Base-by-base conservation (phyloP, 2,797 vertebrate species). In the Botia kubotai region DNA sequence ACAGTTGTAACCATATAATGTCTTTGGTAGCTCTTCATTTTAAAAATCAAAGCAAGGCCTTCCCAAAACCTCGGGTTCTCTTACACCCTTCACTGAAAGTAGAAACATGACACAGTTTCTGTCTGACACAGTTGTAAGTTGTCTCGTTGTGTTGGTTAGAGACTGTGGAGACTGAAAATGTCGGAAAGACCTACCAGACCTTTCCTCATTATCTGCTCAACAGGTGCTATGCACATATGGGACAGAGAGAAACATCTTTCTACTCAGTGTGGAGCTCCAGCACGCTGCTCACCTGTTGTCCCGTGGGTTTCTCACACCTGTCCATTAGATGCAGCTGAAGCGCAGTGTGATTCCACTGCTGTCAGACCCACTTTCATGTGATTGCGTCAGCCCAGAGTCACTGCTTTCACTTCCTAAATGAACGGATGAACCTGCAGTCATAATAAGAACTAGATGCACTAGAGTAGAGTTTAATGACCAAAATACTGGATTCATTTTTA, bases 361-460 rank as follows among this genome's bases (percentile, higher is more conserved):
- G 76, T 77, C 48, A 75, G 77, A 79, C 70, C 62, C 50, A 33
- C 65, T 84, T 82, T 84, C 80, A 63, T 70, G 39, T 46, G 33
- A 43, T 84, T 84, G 77, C 73, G 71, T 82, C 85, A 80, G 43
- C 8, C 17, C 17, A 48, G 65, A 21, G 17, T 57, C 12, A 39
- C 52, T 66, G 71, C 67, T 21, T 14, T n/a, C 43, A 17, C 29
- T 72, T 39, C 65, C 50, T 62, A 72, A 50, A 65, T 53, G 65
- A 58, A 66, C 58, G 26, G 21, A n/a, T 65, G 39, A 53, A 55
- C 70, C 72, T n/a, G 1, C 2, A 29, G 75, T 63, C 62, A 53
- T 67, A 36, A 29, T 67, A 55, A 29, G 57, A 82, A 17, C 52
- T 68, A 36, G 14, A 57, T 55, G 16, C 39, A 11, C 17, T 55